A percentile compares a stretch with the other conserved stretches of the same genome.
Evolutionary conservation across 2,113 vertebrate genomes (phyloP).

Genomic region (Ceyx melanurus): DNA sequence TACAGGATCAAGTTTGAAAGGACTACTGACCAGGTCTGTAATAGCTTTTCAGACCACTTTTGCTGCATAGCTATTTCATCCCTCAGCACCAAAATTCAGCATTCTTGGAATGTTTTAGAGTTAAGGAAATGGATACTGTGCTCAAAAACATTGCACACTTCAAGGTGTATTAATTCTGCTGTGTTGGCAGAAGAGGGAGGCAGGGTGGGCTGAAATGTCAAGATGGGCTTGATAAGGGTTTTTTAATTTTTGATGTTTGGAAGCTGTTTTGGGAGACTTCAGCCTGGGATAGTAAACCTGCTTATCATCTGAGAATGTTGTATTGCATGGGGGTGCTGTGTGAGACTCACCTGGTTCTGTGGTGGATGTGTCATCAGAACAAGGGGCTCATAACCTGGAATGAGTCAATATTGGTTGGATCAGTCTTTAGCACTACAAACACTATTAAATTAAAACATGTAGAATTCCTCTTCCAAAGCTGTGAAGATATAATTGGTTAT

Average conservation of each 20-base stretch:
- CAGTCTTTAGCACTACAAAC: not conserved
- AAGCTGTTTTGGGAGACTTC: not conserved
- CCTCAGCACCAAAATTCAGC: not conserved
- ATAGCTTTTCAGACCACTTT: not conserved
- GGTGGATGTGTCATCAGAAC: not conserved
- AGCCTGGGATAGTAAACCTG: not conserved
- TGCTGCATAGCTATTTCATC: not conserved
- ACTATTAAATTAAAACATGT: not conserved
- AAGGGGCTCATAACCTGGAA: not conserved
- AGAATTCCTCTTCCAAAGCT: not conserved
- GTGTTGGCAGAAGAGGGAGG: conserved; percentile 9
- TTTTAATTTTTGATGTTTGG: not conserved
- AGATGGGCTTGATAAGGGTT: not conserved
- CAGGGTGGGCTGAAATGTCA: not conserved
- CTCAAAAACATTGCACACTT: not conserved
- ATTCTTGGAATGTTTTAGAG: not conserved
- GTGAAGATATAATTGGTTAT: not conserved
- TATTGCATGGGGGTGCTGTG: not conserved
- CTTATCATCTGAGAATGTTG: not conserved
- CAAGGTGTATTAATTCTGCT: not conserved
- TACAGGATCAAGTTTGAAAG: not conserved
- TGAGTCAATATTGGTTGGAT: not conserved
- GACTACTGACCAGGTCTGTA: not conserved
- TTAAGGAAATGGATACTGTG: not conserved
- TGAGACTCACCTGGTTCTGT: not conserved